Evolutionary conservation across 2,797 vertebrate genomes (phyloP), one percentile per base, ranked within the genome.

Genomic region (Tinamus major): DNA sequence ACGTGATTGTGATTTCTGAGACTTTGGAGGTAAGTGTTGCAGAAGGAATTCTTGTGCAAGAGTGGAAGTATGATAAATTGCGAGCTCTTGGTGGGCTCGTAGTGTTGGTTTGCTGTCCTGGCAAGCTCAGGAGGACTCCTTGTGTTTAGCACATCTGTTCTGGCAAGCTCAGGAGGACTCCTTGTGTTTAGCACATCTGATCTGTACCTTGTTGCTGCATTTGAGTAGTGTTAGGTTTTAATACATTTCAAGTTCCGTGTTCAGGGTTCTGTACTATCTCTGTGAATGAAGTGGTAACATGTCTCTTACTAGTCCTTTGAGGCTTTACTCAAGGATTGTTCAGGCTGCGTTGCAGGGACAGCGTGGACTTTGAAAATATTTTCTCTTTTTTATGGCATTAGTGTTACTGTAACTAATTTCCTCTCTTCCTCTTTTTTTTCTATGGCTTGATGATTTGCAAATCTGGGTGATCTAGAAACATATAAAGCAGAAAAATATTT

Each of bases 311-410:
- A 82, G 39, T 64, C 37, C 5, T 1, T 33, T 81, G 55, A 53
- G 44, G 7, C 58, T 79, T 71, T 78, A 55, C 14, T 35, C 27
- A n/a, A 67, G 78, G 42, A 17, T 55, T 79, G 21, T 71, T 71
- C 31, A 71, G 53, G 8, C 14, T 76, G 26, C 33, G 63, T 59
- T 63, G 37, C 48, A 67, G 41, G 77, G 48, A 26, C 14, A 64
- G 11, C 48, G 15, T 23, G 6, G 53, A 1, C 0, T 21, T 80
- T 41, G 42, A 85, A 21, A 84, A 70, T 48, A 20, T 46, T 49
- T 31, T 3, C 7, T 2, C 8, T 29, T 33, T 31, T 17, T 9
- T 69, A 8, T 5, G 27, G n/a, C 1, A 0, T 53, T 65, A 20
- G 16, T 1, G 1, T 17, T 69, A 42, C 13, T 20, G 5, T 79